These are phyloP conservation scores for Danio albolineatus DNA, from an alignment of 2,797 vertebrate species.

Conservation along the genomic window DNA sequence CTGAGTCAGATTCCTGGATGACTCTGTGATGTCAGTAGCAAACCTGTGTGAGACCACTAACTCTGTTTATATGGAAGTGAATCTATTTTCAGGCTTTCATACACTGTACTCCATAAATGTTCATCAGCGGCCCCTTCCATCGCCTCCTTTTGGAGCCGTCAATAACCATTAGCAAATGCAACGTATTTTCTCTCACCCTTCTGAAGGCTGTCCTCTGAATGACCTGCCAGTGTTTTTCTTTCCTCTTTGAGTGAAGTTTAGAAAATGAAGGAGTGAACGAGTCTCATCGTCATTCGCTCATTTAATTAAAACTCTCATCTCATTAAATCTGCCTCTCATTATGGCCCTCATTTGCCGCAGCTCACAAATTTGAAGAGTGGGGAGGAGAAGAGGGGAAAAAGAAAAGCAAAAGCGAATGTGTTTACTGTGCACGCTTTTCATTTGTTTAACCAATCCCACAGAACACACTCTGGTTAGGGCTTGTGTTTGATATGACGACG, in stretches of 20 bases:
- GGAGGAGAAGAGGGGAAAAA: slow-evolving; percentile 20
- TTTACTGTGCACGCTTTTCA: slow-evolving; percentile 80
- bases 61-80: slow-evolving; percentile 75
- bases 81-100: slow-evolving; percentile 76
- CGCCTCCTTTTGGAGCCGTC: slow-evolving; percentile 31
- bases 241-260: slow-evolving; percentile 58
- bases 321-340: slow-evolving; percentile 79
- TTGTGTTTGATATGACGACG: slow-evolving; percentile 74
- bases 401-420: slow-evolving; percentile 68
- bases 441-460: slow-evolving; percentile 77
- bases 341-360: slow-evolving; percentile 75
- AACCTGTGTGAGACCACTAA: slow-evolving; percentile 58
- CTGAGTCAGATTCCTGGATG: slow-evolving; percentile 7
- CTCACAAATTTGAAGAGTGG: slow-evolving; percentile 69
- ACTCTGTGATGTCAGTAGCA: slow-evolving; percentile 59
- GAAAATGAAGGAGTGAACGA: slow-evolving; percentile 61
- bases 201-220: slow-evolving; percentile 61
- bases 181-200: slow-evolving; percentile 36
- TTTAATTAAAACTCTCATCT: slow-evolving; percentile 80
- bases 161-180: slow-evolving; percentile 49
- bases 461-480: slow-evolving; percentile 79
- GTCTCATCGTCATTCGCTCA: slow-evolving; percentile 71
- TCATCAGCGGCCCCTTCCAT: slow-evolving; percentile 10
- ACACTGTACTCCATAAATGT: slow-evolving; percentile 8
- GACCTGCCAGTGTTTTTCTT: slow-evolving; percentile 65